These are phyloP conservation scores for Magallana angulata DNA, from an alignment of 1,140 invertebrate species.

Conservation along the genomic window DNA sequence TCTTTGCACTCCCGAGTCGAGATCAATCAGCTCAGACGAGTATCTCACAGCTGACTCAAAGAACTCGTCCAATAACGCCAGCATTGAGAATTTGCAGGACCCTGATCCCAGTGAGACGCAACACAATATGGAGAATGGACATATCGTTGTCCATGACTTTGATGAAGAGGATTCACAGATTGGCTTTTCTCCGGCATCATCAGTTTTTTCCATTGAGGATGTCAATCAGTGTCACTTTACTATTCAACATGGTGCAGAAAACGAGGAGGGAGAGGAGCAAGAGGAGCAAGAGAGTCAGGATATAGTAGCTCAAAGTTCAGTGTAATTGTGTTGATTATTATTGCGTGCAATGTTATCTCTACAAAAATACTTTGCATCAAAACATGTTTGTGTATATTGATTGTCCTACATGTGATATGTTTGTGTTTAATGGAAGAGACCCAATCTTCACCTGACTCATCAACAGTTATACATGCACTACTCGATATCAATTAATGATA, in stretches of 20 bases:
- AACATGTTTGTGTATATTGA: too few relatives aligned
- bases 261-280: background rate
- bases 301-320: conserved; percentile 19
- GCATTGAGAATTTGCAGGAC: background rate
- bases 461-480: too few relatives aligned
- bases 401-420: too few relatives aligned
- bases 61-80: background rate
- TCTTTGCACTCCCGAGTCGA: conserved; percentile 14
- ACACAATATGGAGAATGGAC: background rate
- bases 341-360: background rate
- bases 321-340: background rate
- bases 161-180: background rate
- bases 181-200: background rate
- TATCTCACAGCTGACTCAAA: conserved; percentile 32
- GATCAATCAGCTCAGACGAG: conserved; percentile 24
- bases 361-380: background rate
- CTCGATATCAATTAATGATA: too few relatives aligned
- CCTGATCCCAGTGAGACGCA: background rate
- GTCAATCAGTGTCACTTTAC: background rate
- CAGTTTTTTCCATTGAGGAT: background rate
- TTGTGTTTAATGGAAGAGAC: too few relatives aligned
- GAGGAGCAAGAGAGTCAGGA: background rate
- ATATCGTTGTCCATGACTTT: background rate
- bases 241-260: conserved; percentile 14
- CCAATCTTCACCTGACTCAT: too few relatives aligned